phyloP scores from a whole-genome alignment of 2,888 invertebrate species.

The Zhuqinia jingwanae region DNA sequence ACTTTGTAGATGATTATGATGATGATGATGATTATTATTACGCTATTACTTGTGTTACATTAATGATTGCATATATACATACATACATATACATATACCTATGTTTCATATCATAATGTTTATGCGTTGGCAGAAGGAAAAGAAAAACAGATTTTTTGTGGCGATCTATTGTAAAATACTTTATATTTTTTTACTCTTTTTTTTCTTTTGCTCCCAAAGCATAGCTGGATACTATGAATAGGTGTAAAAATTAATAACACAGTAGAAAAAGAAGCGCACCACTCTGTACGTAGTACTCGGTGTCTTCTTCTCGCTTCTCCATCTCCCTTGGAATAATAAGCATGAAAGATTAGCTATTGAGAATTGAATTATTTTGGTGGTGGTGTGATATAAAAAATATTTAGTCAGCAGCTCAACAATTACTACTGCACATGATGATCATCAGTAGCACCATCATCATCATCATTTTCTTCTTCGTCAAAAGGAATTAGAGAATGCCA shows the following conservation, averaged over 20 bases:
- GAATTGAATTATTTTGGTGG: constrained; percentile 41
- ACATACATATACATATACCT: not conserved
- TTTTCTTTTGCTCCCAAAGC: not conserved
- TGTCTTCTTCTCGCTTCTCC: too few species aligned
- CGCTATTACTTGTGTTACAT: constrained; percentile 46
- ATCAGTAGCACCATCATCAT: not conserved
- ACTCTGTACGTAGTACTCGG: too few species aligned
- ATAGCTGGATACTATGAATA: constrained; percentile 39
- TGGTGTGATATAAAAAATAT: constrained; percentile 7
- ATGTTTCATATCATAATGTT: not conserved
- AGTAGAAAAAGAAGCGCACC: constrained; percentile 6
- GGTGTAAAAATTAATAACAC: constrained; percentile 58
- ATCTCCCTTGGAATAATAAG: constrained; percentile 16
- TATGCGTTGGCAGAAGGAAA: not conserved
- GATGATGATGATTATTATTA: constrained; percentile 49
- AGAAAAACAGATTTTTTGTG: constrained; percentile 43
- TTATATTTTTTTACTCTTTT: constrained; percentile 23
- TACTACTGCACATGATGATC: constrained; percentile 31
- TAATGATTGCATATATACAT: too few species aligned
- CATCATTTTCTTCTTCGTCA: constrained; percentile 21
- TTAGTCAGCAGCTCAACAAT: constrained; percentile 55
- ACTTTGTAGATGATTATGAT: constrained; percentile 32
- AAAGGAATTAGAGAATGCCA: constrained; percentile 43
- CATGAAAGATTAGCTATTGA: constrained; percentile 27
- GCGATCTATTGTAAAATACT: constrained; percentile 47